Base-by-base conservation (phyloP, 2,888 invertebrate species). In the Phaonia tiefii region DNA sequence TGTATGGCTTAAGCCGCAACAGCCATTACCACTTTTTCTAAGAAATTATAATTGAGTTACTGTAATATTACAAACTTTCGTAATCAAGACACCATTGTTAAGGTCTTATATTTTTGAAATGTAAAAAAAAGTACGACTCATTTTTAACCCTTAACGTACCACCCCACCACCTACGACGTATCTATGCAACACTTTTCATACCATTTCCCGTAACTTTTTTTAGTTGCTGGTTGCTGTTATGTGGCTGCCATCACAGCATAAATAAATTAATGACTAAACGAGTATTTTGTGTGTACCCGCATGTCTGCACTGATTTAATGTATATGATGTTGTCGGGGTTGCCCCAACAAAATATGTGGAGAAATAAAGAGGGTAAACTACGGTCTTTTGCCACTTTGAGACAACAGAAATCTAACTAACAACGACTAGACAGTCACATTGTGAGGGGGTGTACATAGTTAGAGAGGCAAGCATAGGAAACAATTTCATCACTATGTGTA, bases 191-290 rank as follows among this genome's bases (percentile, higher is more conserved):
- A 63, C 63, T 63, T 63, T 63, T 22, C 63, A 63, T 63, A 10
- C 20, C 42, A 63, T 63, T 42, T 60, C 2, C 37, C 37, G 39
- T 20, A 17, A 51, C 3, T 22, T 51, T 20, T 22, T 60, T n/a
- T 60, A 1, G 60, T 39, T 60, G 37, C 20, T 60, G 60, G n/a
- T 31, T 31, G 56, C 20, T 39, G 37, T 31, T 51, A 20, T 58
- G n/a, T 74, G 65, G 22, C 42, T 74, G 25, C 66, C 26, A 69
- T 20, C 26, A 69, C 26, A 72, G 72, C 75, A 81, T 78, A 81
- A 81, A 81, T 78, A 81, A 81, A 81, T 81, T 81, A 81, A 81
- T 81, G 81, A 81, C 78, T 81, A 81, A 81, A 78, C 78, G 75
- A 75, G 78, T 58, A 78, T 76, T 75, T 79, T 79, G 76, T 77